These are phyloP conservation scores for Drosophila paranaensis DNA, from an alignment of 2,888 invertebrate genomes.

Conservation along the genomic window DNA sequence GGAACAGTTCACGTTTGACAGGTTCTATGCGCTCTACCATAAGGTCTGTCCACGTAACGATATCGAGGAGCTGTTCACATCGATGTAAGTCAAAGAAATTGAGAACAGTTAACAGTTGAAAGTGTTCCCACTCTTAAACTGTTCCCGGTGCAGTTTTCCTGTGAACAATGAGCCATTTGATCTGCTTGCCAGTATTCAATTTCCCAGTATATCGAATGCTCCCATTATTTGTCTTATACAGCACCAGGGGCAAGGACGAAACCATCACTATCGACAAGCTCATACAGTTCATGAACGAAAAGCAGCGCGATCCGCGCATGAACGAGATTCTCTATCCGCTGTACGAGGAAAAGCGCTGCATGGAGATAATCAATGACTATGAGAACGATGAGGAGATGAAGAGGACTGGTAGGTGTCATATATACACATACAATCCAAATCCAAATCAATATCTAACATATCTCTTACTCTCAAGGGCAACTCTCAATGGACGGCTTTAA, in stretches of 20 bases:
- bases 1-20: conserved; percentile 98
- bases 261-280: conserved; percentile 94
- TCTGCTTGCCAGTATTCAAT: no score
- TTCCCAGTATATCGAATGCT: neutral
- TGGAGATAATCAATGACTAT: conserved; percentile 96
- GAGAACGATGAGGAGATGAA: conserved; percentile 91
- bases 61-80: conserved; percentile 98
- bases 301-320: conserved; percentile 98
- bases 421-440: neutral
- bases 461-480: conserved; percentile 86
- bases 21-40: conserved; percentile 98
- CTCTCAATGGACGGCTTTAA: conserved; percentile 98
- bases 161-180: no score
- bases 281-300: conserved; percentile 97
- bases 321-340: conserved; percentile 99
- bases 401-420: conserved; percentile 61
- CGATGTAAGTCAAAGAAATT: conserved; percentile 90
- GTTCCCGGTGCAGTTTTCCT: no score
- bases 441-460: no score
- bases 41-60: conserved; percentile 99
- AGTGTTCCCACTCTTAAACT: neutral
- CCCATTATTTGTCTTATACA: conserved; percentile 78
- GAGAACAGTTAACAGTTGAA: neutral
- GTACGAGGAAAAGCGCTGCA: conserved; percentile 96
- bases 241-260: conserved; percentile 95